phyloP scores from a whole-genome alignment of 1,140 invertebrate species.

The Drosophila malerkotliana region DNA sequence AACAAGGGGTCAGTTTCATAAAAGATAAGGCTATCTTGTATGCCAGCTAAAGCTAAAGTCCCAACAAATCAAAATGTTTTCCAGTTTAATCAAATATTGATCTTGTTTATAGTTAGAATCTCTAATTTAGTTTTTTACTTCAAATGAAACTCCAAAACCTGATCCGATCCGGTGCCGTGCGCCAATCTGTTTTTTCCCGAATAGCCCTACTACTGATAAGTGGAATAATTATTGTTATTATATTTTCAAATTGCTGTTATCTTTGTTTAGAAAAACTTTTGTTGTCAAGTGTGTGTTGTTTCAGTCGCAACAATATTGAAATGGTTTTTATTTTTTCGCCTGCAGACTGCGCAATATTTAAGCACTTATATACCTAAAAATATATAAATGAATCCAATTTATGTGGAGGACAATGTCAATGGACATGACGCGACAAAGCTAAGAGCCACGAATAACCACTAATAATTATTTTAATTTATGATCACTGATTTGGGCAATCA shows the following conservation, averaged over 20 bases:
- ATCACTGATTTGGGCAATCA: constrained; percentile 19
- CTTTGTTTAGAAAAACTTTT: constrained; percentile 30
- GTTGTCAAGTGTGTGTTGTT: constrained; percentile 39
- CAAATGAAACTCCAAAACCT: constrained; percentile 7
- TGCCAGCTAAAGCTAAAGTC: neutral
- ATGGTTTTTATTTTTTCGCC: constrained; percentile 8
- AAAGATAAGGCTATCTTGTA: constrained; percentile 1
- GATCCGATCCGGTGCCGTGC: constrained; percentile 3
- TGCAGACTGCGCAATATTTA: constrained; percentile 35
- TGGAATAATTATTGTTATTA: constrained; percentile 25
- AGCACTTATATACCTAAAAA: constrained; percentile 6
- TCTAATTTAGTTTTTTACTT: neutral
- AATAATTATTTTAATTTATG: neutral
- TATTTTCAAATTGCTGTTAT: constrained; percentile 33
- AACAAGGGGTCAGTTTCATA: constrained; percentile 39
- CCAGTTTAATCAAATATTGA: neutral
- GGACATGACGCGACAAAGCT: constrained; percentile 9
- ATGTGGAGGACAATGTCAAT: constrained; percentile 26
- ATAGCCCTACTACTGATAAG: constrained; percentile 35
- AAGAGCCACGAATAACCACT: neutral
- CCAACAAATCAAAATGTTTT: neutral
- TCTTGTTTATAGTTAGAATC: neutral
- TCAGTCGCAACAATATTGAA: constrained; percentile 4
- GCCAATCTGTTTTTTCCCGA: constrained; percentile 1
- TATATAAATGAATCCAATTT: constrained; percentile 21